A percentile compares a stretch with the other conserved stretches of the same genome.
Evolutionary conservation across 2,888 invertebrate species (phyloP).

Genomic region (Luffia ferchaultella): DNA sequence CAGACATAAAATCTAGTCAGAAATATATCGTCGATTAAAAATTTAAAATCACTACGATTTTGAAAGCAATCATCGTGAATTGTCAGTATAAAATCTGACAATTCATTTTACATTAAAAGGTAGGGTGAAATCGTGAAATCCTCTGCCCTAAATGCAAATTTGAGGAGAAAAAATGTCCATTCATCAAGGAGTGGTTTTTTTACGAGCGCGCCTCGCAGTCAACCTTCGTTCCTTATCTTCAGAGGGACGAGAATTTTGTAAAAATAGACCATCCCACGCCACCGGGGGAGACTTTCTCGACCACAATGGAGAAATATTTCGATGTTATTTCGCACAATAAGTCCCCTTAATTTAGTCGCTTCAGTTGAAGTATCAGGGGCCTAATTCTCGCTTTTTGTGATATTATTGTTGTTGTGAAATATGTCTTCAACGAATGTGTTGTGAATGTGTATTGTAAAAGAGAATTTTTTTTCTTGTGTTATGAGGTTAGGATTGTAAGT

Average conservation of each 20-base stretch:
- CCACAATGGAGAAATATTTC: background rate
- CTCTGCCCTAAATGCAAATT: background rate
- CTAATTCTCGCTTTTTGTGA: background rate
- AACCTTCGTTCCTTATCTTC: background rate
- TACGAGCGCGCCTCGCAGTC: background rate
- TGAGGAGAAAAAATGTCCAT: background rate
- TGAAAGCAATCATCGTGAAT: background rate
- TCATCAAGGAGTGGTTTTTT: background rate
- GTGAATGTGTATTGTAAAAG: background rate
- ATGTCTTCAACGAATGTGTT: background rate
- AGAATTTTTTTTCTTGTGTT: background rate
- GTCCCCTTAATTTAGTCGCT: background rate
- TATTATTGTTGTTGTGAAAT: background rate
- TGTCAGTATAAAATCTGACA: background rate
- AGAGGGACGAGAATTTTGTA: background rate
- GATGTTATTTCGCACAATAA: background rate
- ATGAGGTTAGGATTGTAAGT: too few species aligned
- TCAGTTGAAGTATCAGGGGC: background rate
- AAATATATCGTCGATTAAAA: too few species aligned
- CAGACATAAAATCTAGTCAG: too few species aligned
- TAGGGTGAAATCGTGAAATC: background rate
- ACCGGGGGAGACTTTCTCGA: background rate
- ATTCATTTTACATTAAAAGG: background rate
- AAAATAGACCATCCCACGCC: background rate
- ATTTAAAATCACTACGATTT: too few species aligned